Evolutionary conservation across 2,797 vertebrate species (phyloP).

Genomic region (Characodon lateralis): DNA sequence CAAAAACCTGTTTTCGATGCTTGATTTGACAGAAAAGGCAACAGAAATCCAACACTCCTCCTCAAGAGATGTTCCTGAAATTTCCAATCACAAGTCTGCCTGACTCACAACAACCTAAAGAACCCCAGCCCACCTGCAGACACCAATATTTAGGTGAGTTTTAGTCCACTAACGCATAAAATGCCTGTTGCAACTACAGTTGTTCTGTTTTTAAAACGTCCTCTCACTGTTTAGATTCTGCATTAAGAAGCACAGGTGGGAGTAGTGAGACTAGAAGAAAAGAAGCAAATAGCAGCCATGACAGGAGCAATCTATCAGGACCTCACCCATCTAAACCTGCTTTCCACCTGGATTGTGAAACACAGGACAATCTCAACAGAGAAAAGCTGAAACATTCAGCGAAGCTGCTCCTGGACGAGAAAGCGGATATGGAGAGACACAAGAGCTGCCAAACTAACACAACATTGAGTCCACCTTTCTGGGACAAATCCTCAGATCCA

Average conservation of each 20-base stretch:
- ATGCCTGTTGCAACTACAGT: background rate
- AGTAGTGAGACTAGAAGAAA: slow-evolving; percentile 3
- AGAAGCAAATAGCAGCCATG: background rate
- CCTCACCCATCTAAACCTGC: slow-evolving; percentile 25
- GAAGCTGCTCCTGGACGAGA: slow-evolving; percentile 28
- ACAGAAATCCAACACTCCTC: slow-evolving; percentile 19
- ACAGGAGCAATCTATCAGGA: slow-evolving; percentile 1
- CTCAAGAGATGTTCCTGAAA: slow-evolving; percentile 6
- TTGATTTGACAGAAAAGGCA: slow-evolving; percentile 42
- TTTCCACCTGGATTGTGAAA: background rate
- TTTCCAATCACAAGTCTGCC: background rate
- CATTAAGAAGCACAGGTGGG: background rate
- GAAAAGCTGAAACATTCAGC: slow-evolving; percentile 16
- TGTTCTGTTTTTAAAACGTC: background rate
- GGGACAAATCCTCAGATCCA: slow-evolving; percentile 28
- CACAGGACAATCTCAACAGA: slow-evolving; percentile 19
- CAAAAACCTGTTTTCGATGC: background rate
- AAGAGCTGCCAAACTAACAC: background rate
- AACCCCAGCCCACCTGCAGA: slow-evolving; percentile 5
- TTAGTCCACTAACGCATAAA: background rate
- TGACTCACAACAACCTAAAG: slow-evolving; percentile 1
- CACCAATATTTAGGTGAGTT: slow-evolving; percentile 35
- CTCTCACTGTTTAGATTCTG: slow-evolving; percentile 20
- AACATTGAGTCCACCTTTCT: slow-evolving; percentile 23
- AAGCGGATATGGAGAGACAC: slow-evolving; percentile 28